Conservation (phyloP, 2,113 vertebrate genomes). For the Propithecus coquereli region DNA sequence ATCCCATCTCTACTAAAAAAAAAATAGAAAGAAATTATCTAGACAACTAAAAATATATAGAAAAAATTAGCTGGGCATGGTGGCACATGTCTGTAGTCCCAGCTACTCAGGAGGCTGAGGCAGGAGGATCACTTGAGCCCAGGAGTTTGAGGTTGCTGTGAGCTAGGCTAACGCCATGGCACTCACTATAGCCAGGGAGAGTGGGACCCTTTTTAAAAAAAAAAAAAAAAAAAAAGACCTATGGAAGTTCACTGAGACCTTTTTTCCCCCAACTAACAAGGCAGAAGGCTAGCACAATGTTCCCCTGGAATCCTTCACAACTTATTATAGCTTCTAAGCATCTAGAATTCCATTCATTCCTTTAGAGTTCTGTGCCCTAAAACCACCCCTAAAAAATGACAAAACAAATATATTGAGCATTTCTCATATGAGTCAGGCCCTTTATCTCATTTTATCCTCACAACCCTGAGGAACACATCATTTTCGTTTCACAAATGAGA, state of each 20-base stretch:
- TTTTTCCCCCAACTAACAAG: neutral
- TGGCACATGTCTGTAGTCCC: no score
- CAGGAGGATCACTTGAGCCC: no score
- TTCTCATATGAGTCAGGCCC: neutral
- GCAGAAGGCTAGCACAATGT: neutral
- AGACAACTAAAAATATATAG: no score
- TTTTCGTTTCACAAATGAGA: neutral
- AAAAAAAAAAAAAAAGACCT: no score
- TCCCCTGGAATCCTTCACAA: slow-evolving; percentile 1
- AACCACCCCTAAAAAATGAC: neutral
- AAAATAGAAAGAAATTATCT: no score
- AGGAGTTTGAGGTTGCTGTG: no score
- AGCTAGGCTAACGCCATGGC: no score
- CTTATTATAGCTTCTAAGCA: neutral
- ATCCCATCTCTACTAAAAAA: no score
- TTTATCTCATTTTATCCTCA: neutral
- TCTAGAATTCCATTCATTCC: slow-evolving; percentile 32
- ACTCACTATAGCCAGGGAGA: no score
- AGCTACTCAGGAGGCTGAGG: no score
- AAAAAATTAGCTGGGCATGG: no score
- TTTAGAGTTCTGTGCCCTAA: slow-evolving; percentile 8
- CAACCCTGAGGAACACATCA: neutral
- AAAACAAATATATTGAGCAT: slow-evolving; percentile 19
- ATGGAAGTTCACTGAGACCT: neutral
- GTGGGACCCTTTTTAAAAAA: no score